Base-by-base conservation (phyloP, 2,797 vertebrate genomes). In the Neoniphon sammara region DNA sequence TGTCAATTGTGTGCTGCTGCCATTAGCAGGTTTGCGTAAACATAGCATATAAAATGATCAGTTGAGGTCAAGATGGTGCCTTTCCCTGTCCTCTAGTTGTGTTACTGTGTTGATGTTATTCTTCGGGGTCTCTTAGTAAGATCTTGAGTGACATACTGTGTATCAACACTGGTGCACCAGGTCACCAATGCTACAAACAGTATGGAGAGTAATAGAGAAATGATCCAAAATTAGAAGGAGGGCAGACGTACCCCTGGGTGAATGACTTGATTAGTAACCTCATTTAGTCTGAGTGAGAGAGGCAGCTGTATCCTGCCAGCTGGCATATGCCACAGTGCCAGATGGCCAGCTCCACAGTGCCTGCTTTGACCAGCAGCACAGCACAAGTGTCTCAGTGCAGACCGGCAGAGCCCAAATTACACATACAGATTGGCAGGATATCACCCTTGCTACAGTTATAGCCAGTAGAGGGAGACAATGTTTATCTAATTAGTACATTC, bases 401-500 rank as follows among this genome's bases (percentile, higher is more conserved):
- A 66, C 54, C 49, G 63, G 25, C 55, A 49, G 70, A 71, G 36
- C 20, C 62, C 30, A 52, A 75, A 72, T 66, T 59, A 52, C 36
- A 70, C 63, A 18, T 68, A 1, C 12, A 25, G n/a, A 49, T 1
- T 39, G 20, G 20, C 58, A 12, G 14, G 10, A 30, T 11, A 46
- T 0, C 15, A 27, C 25, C 25, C 25, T 27, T 27, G 25, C 30
- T 3, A 4, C 44, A 30, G 6, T 39, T 34, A 56, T 5, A n/a
- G 46, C 65, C 84, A 80, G 55, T 10, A 80, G 75, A 70, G 74
- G 78, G 80, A 76, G 75, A 68, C 50, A 53, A n/a, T 44, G 44
- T 70, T 44, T 14, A 39, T 34, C 12, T 20, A 18, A 47, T n/a
- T 27, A 27, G 25, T 36, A 36, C 7, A 36, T 36, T 36, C 34